Evolutionary conservation across 2,888 invertebrate genomes (phyloP).

Genomic region (Monopis laevigella): DNA sequence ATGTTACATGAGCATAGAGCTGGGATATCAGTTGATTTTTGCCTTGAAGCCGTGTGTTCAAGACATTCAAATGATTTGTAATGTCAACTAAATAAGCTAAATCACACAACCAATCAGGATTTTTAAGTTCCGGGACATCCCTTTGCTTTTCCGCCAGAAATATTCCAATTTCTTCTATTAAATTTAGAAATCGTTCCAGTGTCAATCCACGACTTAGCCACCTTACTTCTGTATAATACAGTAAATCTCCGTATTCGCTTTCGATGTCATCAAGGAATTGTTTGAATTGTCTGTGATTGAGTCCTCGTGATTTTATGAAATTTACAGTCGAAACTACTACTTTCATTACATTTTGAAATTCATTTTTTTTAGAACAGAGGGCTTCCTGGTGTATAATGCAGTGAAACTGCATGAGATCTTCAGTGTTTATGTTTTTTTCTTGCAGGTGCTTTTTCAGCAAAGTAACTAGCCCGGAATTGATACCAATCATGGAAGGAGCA

Average conservation of each 20-base stretch:
- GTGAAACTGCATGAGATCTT: conserved; percentile 6
- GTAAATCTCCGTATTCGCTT: conserved; percentile 18
- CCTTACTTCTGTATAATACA: conserved; percentile 18
- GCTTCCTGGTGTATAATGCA: conserved; percentile 11
- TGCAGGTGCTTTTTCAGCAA: conserved; percentile 17
- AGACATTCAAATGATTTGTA: conserved; percentile 10
- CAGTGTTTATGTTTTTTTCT: conserved; percentile 13
- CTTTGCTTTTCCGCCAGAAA: conserved; percentile 16
- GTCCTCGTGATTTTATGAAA: conserved; percentile 10
- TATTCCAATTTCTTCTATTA: conserved; percentile 8
- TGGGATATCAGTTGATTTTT: too few species aligned
- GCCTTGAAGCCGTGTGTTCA: conserved; percentile 12
- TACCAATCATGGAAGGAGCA: conserved; percentile 21
- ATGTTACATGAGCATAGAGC: too few species aligned
- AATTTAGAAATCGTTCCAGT: conserved; percentile 9
- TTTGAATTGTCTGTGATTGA: conserved; percentile 19
- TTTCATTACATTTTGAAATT: conserved; percentile 6
- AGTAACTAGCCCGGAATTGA: conserved; percentile 21
- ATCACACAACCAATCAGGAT: conserved; percentile 10
- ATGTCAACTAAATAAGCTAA: conserved; percentile 12
- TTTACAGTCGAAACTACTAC: conserved; percentile 3
- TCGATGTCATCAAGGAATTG: conserved; percentile 18
- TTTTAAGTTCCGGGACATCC: conserved; percentile 16
- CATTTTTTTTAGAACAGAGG: neutral
- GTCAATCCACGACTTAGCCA: conserved; percentile 13